These are phyloP conservation scores for Trichacis sp. DNA, from an alignment of 2,888 invertebrate species.

Conservation along the genomic window DNA sequence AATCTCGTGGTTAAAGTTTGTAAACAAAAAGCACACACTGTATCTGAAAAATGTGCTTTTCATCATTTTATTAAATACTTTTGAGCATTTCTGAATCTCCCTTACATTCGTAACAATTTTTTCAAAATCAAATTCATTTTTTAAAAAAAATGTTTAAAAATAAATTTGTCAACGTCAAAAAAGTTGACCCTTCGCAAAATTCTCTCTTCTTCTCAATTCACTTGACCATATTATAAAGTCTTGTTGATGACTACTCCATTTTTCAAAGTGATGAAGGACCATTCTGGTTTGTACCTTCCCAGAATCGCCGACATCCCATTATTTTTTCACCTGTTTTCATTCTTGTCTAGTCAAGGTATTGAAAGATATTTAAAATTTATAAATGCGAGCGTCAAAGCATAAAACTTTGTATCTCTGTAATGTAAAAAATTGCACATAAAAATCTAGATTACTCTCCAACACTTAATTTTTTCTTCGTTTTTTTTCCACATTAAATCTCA, in stretches of 20 bases:
- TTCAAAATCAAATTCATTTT: too few relatives aligned
- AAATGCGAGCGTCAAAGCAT: too few relatives aligned
- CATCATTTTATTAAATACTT: too few relatives aligned
- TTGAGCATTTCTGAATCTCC: too few relatives aligned
- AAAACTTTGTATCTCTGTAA: background rate
- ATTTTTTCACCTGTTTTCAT: conserved; percentile 29
- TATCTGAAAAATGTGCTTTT: too few relatives aligned
- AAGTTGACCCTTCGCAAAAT: too few relatives aligned
- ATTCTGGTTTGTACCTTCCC: conserved; percentile 22
- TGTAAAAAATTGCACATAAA: background rate
- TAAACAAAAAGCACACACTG: too few relatives aligned
- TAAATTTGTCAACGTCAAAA: too few relatives aligned
- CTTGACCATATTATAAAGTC: conserved; percentile 3
- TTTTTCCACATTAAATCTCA: background rate
- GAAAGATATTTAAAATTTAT: background rate
- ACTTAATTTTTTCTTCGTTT: background rate
- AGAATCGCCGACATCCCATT: conserved; percentile 22
- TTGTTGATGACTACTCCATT: conserved; percentile 21
- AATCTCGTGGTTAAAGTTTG: too few relatives aligned
- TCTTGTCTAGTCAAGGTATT: conserved; percentile 30
- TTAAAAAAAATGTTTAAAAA: too few relatives aligned
- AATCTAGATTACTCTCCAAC: background rate
- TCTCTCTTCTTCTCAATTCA: too few relatives aligned
- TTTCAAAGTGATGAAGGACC: conserved; percentile 7
- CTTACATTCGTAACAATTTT: too few relatives aligned